Base-by-base conservation (phyloP, 2,888 invertebrate genomes). In the Arrhopalites spinosus region DNA sequence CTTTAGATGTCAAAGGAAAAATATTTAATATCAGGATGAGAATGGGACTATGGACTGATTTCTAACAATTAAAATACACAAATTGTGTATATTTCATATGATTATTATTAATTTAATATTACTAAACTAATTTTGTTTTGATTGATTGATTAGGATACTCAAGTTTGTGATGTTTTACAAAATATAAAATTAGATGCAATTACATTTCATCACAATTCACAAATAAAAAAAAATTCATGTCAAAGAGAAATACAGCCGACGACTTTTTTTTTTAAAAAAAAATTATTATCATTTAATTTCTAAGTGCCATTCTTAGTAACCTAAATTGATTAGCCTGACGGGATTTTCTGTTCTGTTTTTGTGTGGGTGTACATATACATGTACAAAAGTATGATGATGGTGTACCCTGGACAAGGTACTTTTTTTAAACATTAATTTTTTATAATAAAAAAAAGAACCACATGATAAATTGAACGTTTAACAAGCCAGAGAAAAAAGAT, bases 41-140 rank as follows among this genome's bases (percentile, higher is more conserved):
- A 69, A 69, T 8, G 53, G 56, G 23, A 53, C 29, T 25, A 15
- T 69, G 69, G 50, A 56, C 69, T 69, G 69, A 50, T 69, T 69
- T 69, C 69, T 53, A 69, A 15, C n/a, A 64, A n/a, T n/a, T n/a
- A n/a, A 47, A 47, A 47, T 23, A 56, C 53, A 56, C 53, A 56
- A 1, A 56, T n/a, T n/a, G n/a, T n/a, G n/a, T n/a, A n/a, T n/a
- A n/a, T n/a, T n/a, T n/a, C n/a, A n/a, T n/a, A n/a, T n/a, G n/a
- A n/a, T 47, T 47, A 1, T 1, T 47, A 2, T 47, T 47, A n/a
- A 13, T 47, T 47, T 47, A 47, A 47, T 47, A 47, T 47, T 47
- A 47, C 47, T 17, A n/a, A 1, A n/a, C 53, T 56, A 7, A n/a
- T 56, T n/a, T 56, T 56, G 8, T 56, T 17, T 13, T n/a, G 3